phyloP scores from a whole-genome alignment of 1,140 invertebrate genomes.

The Caenorhabditis briggsae region DNA sequence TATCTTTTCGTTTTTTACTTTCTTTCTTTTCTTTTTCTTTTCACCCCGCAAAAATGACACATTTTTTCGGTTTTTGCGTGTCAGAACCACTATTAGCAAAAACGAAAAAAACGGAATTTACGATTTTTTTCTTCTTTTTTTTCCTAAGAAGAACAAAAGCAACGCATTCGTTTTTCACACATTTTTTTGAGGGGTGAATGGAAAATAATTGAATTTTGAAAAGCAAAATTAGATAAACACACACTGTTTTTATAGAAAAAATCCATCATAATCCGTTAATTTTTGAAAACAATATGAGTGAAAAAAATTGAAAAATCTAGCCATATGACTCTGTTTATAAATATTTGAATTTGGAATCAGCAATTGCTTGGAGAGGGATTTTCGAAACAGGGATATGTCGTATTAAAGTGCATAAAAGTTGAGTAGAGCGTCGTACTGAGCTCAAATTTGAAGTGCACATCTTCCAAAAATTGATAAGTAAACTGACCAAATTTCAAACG shows the following conservation, averaged over 20 bases:
- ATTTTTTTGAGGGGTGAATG: background rate
- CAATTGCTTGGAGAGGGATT: background rate
- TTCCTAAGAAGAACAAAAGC: background rate
- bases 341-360: background rate
- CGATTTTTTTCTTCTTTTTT: slow-evolving; percentile 27
- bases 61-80: background rate
- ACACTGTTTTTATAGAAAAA: background rate
- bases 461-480: no score
- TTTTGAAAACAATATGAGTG: background rate
- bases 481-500: no score
- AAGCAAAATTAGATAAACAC: background rate
- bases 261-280: slow-evolving; percentile 7
- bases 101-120: background rate
- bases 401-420: no score
- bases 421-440: no score
- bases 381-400: background rate
- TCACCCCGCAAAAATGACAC: background rate
- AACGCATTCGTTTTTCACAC: no score
- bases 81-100: background rate
- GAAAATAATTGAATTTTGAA: slow-evolving; percentile 4
- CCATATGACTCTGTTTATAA: no score
- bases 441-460: no score
- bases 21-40: background rate
- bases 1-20: background rate
- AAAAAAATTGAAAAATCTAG: no score